phyloP scores from a whole-genome alignment of 2,113 vertebrate genomes.

The Cottus gobio region DNA sequence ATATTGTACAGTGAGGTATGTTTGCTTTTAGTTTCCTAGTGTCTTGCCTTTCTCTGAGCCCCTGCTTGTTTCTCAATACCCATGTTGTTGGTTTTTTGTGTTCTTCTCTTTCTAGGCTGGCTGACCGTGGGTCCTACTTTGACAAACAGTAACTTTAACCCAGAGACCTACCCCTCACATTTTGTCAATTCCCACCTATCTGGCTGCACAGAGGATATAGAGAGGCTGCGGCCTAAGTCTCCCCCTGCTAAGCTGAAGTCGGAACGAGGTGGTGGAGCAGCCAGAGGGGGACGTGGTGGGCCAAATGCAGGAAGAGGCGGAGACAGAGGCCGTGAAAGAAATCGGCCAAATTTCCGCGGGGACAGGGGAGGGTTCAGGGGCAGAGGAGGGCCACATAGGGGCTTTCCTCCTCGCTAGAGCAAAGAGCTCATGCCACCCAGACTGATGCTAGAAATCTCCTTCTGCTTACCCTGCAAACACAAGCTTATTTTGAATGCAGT shows the following conservation, averaged over 20 bases:
- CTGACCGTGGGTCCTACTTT: constrained; percentile 96
- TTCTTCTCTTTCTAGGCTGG: constrained; percentile 86
- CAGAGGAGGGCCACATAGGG: constrained; percentile 91
- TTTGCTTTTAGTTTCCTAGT: constrained; percentile 5
- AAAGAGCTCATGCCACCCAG: neutral
- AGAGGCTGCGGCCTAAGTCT: constrained; percentile 95
- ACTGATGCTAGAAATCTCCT: neutral
- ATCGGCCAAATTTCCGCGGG: constrained; percentile 93
- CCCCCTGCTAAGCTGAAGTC: constrained; percentile 93
- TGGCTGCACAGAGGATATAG: constrained; percentile 96
- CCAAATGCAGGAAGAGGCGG: constrained; percentile 90
- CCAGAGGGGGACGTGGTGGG: constrained; percentile 91
- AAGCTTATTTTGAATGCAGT: neutral
- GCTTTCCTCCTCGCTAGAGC: constrained; percentile 90
- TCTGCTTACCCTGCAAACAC: neutral
- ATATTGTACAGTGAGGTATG: neutral
- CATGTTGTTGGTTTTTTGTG: neutral
- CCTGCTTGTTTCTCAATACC: neutral
- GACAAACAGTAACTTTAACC: constrained; percentile 98
- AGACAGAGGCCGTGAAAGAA: constrained; percentile 93
- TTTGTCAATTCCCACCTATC: constrained; percentile 90
- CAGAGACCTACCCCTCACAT: constrained; percentile 89
- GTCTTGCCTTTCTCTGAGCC: neutral
- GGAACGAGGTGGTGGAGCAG: constrained; percentile 91
- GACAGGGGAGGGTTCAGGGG: constrained; percentile 95